Evolutionary conservation across 2,113 vertebrate genomes (phyloP).

Genomic region (Pituophis catenifer): DNA sequence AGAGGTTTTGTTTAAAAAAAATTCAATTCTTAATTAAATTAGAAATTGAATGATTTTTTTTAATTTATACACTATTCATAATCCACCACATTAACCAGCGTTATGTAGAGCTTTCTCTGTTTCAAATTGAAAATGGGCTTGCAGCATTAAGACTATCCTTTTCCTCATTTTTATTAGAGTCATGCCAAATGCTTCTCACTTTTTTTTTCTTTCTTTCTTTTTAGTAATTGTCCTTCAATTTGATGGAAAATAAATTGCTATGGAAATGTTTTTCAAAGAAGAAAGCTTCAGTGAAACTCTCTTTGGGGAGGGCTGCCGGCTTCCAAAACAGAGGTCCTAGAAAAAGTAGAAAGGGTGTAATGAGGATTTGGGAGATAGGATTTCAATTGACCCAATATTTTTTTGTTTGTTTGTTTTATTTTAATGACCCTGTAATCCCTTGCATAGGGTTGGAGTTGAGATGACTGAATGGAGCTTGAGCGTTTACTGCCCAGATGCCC

Average conservation of each 20-base stretch:
- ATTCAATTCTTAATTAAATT: conserved; percentile 16
- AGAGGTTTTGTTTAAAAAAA: conserved; percentile 21
- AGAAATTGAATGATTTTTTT: conserved; percentile 6
- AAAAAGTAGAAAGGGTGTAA: background rate
- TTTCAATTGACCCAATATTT: too few species aligned
- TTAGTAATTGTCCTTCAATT: background rate
- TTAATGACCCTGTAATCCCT: background rate
- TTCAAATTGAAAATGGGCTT: background rate
- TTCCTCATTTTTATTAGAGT: background rate
- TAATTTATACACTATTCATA: background rate
- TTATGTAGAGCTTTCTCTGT: background rate
- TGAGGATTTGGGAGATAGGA: background rate
- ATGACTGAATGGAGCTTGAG: background rate
- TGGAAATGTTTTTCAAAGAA: background rate
- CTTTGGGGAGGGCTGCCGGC: background rate
- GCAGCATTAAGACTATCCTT: background rate
- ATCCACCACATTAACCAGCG: background rate
- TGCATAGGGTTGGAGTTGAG: background rate
- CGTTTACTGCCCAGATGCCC: background rate
- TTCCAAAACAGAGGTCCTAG: background rate
- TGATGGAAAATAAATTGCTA: background rate
- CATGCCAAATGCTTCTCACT: background rate
- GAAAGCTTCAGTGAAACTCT: background rate
- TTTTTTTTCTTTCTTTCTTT: background rate
- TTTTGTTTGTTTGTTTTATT: background rate